Percentiles rank a stretch among this genome's conserved stretches.
These are phyloP conservation scores for Polyommatus icarus DNA, from an alignment of 2,888 invertebrate genomes.

Conservation along the genomic window DNA sequence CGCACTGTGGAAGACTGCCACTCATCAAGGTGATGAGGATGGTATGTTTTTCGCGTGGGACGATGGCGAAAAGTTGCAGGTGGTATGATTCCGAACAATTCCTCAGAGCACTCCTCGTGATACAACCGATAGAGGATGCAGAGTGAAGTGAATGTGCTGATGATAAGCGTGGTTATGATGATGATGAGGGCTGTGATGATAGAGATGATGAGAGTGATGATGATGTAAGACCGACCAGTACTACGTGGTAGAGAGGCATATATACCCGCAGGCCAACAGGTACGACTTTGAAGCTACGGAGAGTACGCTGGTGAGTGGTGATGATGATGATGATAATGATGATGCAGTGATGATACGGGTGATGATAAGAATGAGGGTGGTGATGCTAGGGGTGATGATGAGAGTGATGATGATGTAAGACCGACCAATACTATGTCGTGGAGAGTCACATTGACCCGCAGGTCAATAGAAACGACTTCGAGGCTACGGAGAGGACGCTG, in stretches of 20 bases:
- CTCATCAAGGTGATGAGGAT: no score
- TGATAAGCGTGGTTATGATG: no score
- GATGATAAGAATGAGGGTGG: slow-evolving; percentile 38
- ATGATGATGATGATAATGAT: neutral
- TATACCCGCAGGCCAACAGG: slow-evolving; percentile 87
- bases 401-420: slow-evolving; percentile 50
- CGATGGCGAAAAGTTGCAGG: no score
- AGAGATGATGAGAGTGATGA: no score
- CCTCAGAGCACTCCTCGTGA: no score
- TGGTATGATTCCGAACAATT: no score
- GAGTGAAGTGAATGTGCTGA: no score
- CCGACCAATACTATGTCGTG: slow-evolving; percentile 84
- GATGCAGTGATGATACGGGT: neutral
- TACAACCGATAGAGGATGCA: no score
- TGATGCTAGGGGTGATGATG: no score
- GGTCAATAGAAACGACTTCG: slow-evolving; percentile 90
- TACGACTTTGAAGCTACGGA: slow-evolving; percentile 94
- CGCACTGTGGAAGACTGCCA: no score
- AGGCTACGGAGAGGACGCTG: slow-evolving; percentile 92
- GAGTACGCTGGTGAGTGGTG: slow-evolving; percentile 86
- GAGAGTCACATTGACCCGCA: slow-evolving; percentile 86
- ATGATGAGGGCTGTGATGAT: neutral
- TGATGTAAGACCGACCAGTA: slow-evolving; percentile 80
- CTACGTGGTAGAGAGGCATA: slow-evolving; percentile 83
- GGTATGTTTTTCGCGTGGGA: no score